Evolutionary conservation across 2,797 vertebrate species (phyloP), one percentile per base, ranked within the genome.

Genomic region (Natrix natrix): DNA sequence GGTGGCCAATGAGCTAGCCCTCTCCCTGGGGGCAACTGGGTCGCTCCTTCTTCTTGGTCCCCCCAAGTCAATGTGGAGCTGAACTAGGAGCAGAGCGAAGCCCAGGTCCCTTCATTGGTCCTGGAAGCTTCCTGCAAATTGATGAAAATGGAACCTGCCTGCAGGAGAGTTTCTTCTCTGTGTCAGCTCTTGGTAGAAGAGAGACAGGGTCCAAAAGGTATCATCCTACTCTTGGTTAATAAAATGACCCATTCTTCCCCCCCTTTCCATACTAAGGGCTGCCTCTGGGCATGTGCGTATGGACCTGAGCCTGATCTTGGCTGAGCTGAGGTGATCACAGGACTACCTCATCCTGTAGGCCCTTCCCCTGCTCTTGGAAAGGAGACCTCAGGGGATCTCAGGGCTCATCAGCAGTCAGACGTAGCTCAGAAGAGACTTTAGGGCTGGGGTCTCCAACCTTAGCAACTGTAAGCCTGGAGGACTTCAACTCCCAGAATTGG

Each of bases 201-300:
- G 24, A 89, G 52, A 28, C 13, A 10, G 20, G 52, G 57, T 66
- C 3, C 66, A 48, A 83, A 86, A 5, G 37, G 32, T 11, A 52
- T 59, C 20, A 1, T 3, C 1, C 6, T 56, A 28, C 8, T 1
- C 8, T 78, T 26, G 26, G 14, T 14, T 54, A 54, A 57, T 86
- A 28, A 89, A 83, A 11, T 59, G 59, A 20, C 55, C 66, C 54
- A 4, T 92, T 95, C 93, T 86, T 90, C 14, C 61, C 0, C 86
- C 60, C 54, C 26, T 74, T 43, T 66, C 87, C 28, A 8, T 63
- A 37, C 32, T 28, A 59, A 83, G 59, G 92, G 57, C 1, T 48
- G 7, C 89, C 93, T 63, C 56, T 87, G 61, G 57, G 57, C 24
- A 22, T 4, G 5, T 69, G 54, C 37, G 7, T n/a, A 5, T 16